phyloP scores from a whole-genome alignment of 2,797 vertebrate genomes.

The Centroberyx gerrardi region DNA sequence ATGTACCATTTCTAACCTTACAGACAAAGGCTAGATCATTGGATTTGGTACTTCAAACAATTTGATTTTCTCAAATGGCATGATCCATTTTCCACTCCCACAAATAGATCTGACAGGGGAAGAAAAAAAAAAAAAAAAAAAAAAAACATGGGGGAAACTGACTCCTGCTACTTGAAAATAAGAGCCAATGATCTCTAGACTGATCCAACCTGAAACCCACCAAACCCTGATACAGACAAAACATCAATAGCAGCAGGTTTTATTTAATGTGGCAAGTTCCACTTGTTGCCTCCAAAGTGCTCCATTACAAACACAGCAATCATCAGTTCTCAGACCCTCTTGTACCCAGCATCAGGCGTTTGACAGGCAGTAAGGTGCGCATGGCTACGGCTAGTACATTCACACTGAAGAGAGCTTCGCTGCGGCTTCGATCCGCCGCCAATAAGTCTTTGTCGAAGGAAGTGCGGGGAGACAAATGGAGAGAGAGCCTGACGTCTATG shows the following conservation, averaged over 20 bases:
- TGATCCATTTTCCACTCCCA: slow-evolving; percentile 37
- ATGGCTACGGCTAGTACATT: slow-evolving; percentile 82
- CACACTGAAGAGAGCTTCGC: slow-evolving; percentile 67
- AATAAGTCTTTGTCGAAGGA: slow-evolving; percentile 62
- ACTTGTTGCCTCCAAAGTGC: slow-evolving; percentile 96
- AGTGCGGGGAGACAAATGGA: slow-evolving; percentile 69
- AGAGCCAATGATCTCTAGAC: slow-evolving; percentile 56
- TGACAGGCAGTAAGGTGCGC: slow-evolving; percentile 89
- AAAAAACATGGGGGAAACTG: slow-evolving; percentile 1
- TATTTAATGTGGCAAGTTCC: slow-evolving; percentile 86
- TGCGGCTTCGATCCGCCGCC: slow-evolving; percentile 50
- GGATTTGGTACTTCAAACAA: slow-evolving; percentile 27
- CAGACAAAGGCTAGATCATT: slow-evolving; percentile 30
- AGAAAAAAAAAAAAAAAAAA: slow-evolving; percentile 23
- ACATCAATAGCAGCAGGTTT: slow-evolving; percentile 94
- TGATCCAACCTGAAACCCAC: slow-evolving; percentile 48
- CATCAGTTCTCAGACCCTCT: slow-evolving; percentile 79
- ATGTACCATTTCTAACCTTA: slow-evolving; percentile 47
- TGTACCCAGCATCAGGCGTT: slow-evolving; percentile 88
- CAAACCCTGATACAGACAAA: slow-evolving; percentile 86
- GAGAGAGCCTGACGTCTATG: slow-evolving; percentile 52
- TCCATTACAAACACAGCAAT: slow-evolving; percentile 88
- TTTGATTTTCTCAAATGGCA: slow-evolving; percentile 28
- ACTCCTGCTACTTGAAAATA: slow-evolving; percentile 50
- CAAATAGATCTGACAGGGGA: not conserved